Evolutionary conservation across 2,113 vertebrate genomes (phyloP), one percentile per base, ranked within the genome.

Genomic region (Sylvia atricapilla): DNA sequence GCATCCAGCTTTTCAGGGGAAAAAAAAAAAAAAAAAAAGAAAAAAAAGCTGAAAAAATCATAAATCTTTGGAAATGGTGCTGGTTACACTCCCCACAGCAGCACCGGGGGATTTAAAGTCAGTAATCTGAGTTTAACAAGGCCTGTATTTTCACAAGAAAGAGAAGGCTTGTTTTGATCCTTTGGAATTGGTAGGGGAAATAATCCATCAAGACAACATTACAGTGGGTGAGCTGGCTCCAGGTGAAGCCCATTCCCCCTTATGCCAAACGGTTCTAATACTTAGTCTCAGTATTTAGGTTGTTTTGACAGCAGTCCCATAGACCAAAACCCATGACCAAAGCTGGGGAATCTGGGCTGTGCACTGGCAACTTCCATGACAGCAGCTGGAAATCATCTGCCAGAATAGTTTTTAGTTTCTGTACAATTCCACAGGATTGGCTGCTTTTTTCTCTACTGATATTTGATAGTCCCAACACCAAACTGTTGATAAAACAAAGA

Each of bases 71-170:
- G 17, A 84, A 94, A 19, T 21, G 43, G 17, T 77, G 41, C 27
- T 41, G 30, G 33, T n/a, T 89, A 30, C 49, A 73, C n/a, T 46
- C 25, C 63, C 63, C 62, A 39, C 70, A 66, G 69, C 56, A 90
- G 52, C 43, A 81, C 20, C 69, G 52, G 5, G 28, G 33, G 43
- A 53, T 77, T 60, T 85, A 15, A 89, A 68, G 69, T 39, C 75
- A 82, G 52, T 68, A 88, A 91, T 68, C 31, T 81, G 20, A 31
- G 47, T 58, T 94, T 84, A 89, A 92, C 70, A 90, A 94, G 70
- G 73, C 30, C 66, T 70, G 35, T 41, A 44, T 64, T 94, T 89
- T 76, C 85, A 87, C 31, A 52, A n/a, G 52, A 83, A 95, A 49
- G 33, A 49, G 84, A 67, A 90, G 62, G 44, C 27, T 62, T 84